Base-by-base conservation (phyloP, 2,797 vertebrate species). In the Trachurus trachurus region DNA sequence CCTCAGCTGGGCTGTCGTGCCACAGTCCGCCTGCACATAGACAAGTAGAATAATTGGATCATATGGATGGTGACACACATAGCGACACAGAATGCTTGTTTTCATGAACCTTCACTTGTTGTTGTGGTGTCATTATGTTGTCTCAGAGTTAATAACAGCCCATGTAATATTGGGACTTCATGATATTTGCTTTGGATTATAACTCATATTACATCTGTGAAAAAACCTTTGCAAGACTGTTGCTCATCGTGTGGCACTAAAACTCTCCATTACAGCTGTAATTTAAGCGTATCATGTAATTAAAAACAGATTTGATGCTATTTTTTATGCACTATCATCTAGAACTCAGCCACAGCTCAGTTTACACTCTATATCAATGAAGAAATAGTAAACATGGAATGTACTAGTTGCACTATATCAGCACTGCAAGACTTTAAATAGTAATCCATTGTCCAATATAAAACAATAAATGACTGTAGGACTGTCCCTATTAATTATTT, bases 21-120 rank as follows among this genome's bases (percentile, higher is more conserved):
- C 81, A 45, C 31, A 0, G 73, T 71, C 62, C 37, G 65, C 22
- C 64, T 68, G 75, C 61, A 70, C 59, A 45, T 66, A 0, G 34
- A 37, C 76, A 58, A 56, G 63, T 74, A 74, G 50, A 67, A 79
- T 64, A 74, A 82, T 68, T 54, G 21, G 29, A 85, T 85, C 68
- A 79, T 39, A 52, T 50, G 68, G 60, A 63, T 58, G 79, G 65
- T 16, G 19, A 29, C 56, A 71, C 50, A 52, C 40, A 52, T 7
- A 56, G 66, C 80, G 66, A 82, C 44, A 50, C 63, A 45, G 50
- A 26, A 15, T 31, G n/a, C n/a, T 12, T 66, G 63, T 54, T 77
- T 68, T 72, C 65, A 29, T 71, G 12, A 8, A 54, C n/a, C 21
- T 52, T 53, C 6, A 15, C 31, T 37, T 37, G 1, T 37, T 40